These are phyloP conservation scores for Glossophaga mutica DNA, from an alignment of 2,797 vertebrate genomes.

Conservation along the genomic window DNA sequence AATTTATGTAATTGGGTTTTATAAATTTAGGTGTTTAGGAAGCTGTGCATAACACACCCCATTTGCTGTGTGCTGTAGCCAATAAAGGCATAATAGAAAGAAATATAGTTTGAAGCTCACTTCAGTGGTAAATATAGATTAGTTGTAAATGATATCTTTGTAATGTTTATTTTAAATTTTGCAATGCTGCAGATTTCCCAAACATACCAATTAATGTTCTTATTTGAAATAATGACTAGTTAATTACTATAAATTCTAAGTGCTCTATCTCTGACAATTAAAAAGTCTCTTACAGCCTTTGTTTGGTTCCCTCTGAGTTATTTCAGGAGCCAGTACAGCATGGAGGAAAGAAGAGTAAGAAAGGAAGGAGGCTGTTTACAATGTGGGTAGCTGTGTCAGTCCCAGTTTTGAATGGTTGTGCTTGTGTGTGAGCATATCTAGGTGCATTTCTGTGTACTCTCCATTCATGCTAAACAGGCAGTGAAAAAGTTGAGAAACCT, in stretches of 20 bases:
- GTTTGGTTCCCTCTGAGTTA: not conserved
- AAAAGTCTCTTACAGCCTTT: conserved; percentile 69
- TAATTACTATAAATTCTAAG: conserved; percentile 83
- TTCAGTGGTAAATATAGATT: conserved; percentile 85
- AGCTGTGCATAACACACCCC: conserved; percentile 81
- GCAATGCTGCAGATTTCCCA: conserved; percentile 84
- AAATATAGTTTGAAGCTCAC: conserved; percentile 84
- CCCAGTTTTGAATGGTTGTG: not conserved
- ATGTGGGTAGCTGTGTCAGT: not conserved
- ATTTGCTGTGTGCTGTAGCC: conserved; percentile 84
- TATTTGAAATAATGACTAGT: conserved; percentile 84
- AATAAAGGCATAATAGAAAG: conserved; percentile 86
- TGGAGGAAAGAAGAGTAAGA: conserved; percentile 3
- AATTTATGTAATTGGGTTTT: conserved; percentile 87
- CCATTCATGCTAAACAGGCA: not conserved
- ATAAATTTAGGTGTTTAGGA: conserved; percentile 85
- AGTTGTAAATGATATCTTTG: conserved; percentile 85
- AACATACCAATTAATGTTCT: conserved; percentile 84
- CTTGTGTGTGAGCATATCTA: not conserved
- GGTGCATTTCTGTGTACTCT: not conserved
- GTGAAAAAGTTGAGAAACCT: not conserved
- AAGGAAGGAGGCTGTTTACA: not conserved
- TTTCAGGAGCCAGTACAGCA: conserved; percentile 15
- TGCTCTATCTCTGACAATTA: conserved; percentile 80
- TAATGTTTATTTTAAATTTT: conserved; percentile 88